Base-by-base conservation (phyloP, 2,113 vertebrate species). In the Danionella cerebrum region DNA sequence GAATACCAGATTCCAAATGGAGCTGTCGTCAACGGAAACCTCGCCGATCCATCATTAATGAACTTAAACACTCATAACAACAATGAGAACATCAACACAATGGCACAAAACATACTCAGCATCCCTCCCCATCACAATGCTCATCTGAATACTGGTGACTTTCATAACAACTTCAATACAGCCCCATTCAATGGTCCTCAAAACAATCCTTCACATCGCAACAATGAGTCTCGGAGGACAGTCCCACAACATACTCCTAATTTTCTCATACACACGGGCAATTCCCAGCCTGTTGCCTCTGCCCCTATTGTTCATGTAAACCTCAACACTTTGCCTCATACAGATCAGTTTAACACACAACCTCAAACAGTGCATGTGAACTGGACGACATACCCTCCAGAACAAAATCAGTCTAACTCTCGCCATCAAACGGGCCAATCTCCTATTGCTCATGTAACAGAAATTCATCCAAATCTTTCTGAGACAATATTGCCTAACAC, bases 311-410 rank as follows among this genome's bases (percentile, higher is more conserved):
- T 89, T 24, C 84, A 84, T 0, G 77, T 89, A 59, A 87, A 74
- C 75, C 78, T 88, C 0, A 86, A 80, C 73, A 44, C 83, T 0
- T 59, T 76, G 65, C 78, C 79, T 2, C 73, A 47, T 8, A 63
- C 38, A 0, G 53, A 66, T 19, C 76, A 76, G 13, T 70, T 59
- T 14, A 80, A 65, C 55, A 74, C 76, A 11, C 84, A 77, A 41
- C 67, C 84, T 29, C 85, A 85, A 1, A 77, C 79, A 3, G 81
- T 90, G 57, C 78, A 90, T 24, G 78, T 90, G 41, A 89, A 84
- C 66, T 77, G 89, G 1, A 87, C 82, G 65, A 73, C 85, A 0
- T 85, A 72, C 65, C 64, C 82, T 6, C 67, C 5, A 4, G n/a
- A 64, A 9, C 22, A 18, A 65, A 47, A 27, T 53, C 65, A 44